Conservation (phyloP, 2,797 vertebrate species). For the Urophycis tenuis region DNA sequence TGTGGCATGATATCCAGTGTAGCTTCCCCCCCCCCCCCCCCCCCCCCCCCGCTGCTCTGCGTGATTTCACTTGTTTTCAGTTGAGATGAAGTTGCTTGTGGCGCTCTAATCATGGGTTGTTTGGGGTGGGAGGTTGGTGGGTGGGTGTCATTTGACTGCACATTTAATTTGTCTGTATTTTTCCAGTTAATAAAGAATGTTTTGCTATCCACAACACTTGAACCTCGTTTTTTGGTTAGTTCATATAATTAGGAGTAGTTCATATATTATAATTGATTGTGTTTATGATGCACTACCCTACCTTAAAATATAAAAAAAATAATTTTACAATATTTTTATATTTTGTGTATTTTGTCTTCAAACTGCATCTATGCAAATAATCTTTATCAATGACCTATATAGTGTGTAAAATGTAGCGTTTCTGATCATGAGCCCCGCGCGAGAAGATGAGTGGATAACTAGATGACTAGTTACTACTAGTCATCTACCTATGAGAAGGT, state of each 20-base stretch:
- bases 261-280: no score
- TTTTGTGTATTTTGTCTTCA: no score
- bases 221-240: conserved; percentile 2
- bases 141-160: conserved; percentile 60
- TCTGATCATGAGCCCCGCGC: no score
- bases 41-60: no score
- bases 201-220: conserved; percentile 63
- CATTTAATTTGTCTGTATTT: conserved; percentile 58
- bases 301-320: not conserved
- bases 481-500: no score
- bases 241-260: no score
- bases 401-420: not conserved
- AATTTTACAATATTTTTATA: no score
- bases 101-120: conserved; percentile 58
- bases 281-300: not conserved
- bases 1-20: conserved; percentile 64
- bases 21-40: no score
- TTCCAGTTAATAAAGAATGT: conserved; percentile 72
- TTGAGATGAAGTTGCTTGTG: conserved; percentile 50
- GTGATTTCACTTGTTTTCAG: conserved; percentile 52
- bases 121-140: conserved; percentile 29
- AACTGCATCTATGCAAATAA: no score
- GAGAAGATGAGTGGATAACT: no score
- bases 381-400: not conserved
- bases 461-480: no score